These are phyloP conservation scores for Rhinopomastus cyanomelas DNA, from an alignment of 2,113 vertebrate species.

Conservation along the genomic window DNA sequence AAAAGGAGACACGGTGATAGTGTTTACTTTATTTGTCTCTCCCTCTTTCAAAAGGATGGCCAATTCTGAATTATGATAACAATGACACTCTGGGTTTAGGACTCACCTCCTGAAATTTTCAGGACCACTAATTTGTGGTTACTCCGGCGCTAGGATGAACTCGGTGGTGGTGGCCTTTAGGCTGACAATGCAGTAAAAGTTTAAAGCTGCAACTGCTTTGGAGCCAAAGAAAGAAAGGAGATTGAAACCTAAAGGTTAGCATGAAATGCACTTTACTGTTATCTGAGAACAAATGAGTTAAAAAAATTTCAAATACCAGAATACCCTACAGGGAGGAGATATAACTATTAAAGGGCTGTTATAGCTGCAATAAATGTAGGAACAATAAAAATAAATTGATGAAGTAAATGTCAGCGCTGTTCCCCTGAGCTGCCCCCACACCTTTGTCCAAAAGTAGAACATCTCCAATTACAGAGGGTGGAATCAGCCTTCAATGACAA, in stretches of 20 bases:
- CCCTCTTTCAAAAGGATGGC: conserved; percentile 63
- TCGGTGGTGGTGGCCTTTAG: conserved; percentile 80
- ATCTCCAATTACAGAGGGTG: conserved; percentile 88
- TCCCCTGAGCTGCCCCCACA: conserved; percentile 88
- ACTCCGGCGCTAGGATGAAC: conserved; percentile 76
- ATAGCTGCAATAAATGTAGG: conserved; percentile 88
- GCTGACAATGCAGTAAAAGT: conserved; percentile 81
- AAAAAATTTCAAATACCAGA: conserved; percentile 91
- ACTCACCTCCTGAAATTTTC: conserved; percentile 79
- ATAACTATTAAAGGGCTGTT: conserved; percentile 90
- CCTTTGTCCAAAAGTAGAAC: conserved; percentile 90
- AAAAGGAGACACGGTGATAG: conserved; percentile 52
- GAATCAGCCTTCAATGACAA: conserved; percentile 87
- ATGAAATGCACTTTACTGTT: conserved; percentile 87
- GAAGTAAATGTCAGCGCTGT: conserved; percentile 88
- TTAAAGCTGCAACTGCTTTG: conserved; percentile 80
- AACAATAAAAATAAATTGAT: conserved; percentile 92
- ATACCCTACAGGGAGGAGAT: conserved; percentile 89
- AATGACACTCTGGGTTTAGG: conserved; percentile 66
- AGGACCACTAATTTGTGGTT: conserved; percentile 82
- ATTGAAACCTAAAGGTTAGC: conserved; percentile 87
- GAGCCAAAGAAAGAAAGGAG: conserved; percentile 79
- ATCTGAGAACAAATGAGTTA: conserved; percentile 90
- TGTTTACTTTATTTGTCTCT: conserved; percentile 61
- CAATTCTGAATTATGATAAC: conserved; percentile 75